Conservation (phyloP, 2,888 invertebrate genomes). For the Clitarchus hookeri region DNA sequence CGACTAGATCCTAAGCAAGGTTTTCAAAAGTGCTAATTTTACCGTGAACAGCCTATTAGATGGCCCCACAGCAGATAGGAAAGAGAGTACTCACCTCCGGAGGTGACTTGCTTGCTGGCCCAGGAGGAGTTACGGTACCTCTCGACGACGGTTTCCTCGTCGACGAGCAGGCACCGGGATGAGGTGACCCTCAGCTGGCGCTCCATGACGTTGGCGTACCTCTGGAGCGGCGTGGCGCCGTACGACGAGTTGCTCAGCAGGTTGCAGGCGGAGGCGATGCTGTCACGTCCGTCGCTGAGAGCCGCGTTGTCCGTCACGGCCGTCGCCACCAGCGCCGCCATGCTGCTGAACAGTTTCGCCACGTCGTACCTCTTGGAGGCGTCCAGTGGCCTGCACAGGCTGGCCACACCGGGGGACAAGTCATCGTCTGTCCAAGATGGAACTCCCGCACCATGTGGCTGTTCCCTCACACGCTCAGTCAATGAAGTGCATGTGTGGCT, state of each 20-base stretch:
- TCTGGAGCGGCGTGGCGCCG: slow-evolving; percentile 46
- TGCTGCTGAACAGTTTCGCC: slow-evolving; percentile 51
- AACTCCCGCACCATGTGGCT: too few relatives aligned
- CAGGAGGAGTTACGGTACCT: slow-evolving; percentile 26
- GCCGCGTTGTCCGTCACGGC: slow-evolving; percentile 14
- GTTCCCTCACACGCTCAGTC: too few relatives aligned
- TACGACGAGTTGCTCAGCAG: slow-evolving; percentile 19
- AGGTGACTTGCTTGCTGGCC: slow-evolving; percentile 18
- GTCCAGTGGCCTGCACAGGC: slow-evolving; percentile 51
- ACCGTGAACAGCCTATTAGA: too few relatives aligned
- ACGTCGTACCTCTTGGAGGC: slow-evolving; percentile 48
- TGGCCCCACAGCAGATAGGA: too few relatives aligned
- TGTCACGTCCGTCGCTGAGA: not conserved
- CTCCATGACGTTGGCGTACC: slow-evolving; percentile 24
- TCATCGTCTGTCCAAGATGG: too few relatives aligned
- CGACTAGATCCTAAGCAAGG: too few relatives aligned
- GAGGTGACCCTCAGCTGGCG: not conserved
- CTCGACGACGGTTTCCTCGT: not conserved
- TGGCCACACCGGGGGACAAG: slow-evolving; percentile 41
- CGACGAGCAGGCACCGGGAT: slow-evolving; percentile 4
- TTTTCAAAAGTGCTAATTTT: too few relatives aligned
- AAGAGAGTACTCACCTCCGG: slow-evolving; percentile 47
- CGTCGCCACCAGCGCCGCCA: slow-evolving; percentile 12
- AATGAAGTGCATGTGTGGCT: too few relatives aligned
- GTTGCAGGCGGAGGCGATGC: slow-evolving; percentile 22